Evolutionary conservation across 1,140 invertebrate genomes (phyloP), one percentile per base, ranked within the genome.

Genomic region (Hydropsyche tenuis): DNA sequence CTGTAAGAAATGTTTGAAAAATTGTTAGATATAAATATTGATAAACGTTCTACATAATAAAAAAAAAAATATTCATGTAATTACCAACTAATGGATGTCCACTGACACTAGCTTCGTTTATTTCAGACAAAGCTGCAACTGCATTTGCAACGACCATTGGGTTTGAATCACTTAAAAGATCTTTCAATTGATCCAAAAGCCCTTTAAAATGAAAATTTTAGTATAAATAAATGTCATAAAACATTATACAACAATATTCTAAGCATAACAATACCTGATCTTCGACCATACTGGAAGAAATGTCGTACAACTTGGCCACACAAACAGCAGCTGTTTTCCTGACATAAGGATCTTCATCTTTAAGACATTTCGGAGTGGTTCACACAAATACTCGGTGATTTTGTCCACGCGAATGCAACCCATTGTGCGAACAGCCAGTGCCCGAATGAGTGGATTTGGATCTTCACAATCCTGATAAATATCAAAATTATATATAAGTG

Each of bases 91-190:
- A 85, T 14, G 96, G 94, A 75, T 93, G 92, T 9, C 96, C 96
- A 77, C 91, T 96, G 5, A 94, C 92, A 79, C 95, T 97, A 0
- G 96, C 93, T 84, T 99, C 98, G 82, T 99, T 97, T 78, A 99
- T 99, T 86, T 99, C 98, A 0, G 96, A 97, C 1, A 99, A 88
- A 3, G 98, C 97, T 30, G 98, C 98, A 0, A 99, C 98, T 3
- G 98, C 98, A 87, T 99, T 99, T 14, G 98, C 98, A 16, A 99
- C 97, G 23, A 99, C 98, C 98, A 99, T 99, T n/a, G 98, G 98
- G 87, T 99, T 99, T 0, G 97, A 99, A 85, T 99, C 98, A 22
- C 96, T 98, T 7, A 99, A 84, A 42, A 99, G 85, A 85, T 99
- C 98, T 82, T 97, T 97, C 12, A 99, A 85, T 78, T 98, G 94